Base-by-base conservation (phyloP, 2,113 vertebrate genomes). In the Thinocorus orbignyianus region DNA sequence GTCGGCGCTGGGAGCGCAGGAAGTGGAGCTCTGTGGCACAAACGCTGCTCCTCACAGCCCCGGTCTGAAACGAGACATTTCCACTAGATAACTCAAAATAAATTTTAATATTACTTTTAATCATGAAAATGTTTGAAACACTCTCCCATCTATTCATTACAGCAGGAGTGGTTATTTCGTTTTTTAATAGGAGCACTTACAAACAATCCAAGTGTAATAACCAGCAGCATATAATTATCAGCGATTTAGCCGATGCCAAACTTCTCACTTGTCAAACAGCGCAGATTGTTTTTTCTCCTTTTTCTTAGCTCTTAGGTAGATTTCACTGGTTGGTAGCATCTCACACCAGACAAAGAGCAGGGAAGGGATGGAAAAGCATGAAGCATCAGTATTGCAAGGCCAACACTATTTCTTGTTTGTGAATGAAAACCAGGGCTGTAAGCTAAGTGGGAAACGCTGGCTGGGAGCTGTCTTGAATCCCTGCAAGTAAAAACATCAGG, bases 171-270 rank as follows among this genome's bases (percentile, higher is more conserved):
- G 81, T 94, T 97, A 95, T 97, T 98, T 97, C 85, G 37, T 93
- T 97, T 97, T 92, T 95, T 95, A 97, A 96, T 82, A 92, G 92
- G 95, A 96, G 91, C 95, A 96, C 97, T 98, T 97, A 92, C 89
- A 98, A 98, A 97, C 91, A 97, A 97, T 96, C 94, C 96, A 97
- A 97, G 88, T 95, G 93, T 97, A 98, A 97, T 97, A 98, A 97
- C 96, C 95, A 94, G 95, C 94, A 97, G 96, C 93, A 97, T 92
- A 97, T 97, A 97, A 98, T 97, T 97, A 96, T 95, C 74, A 92
- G 91, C 95, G 96, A 97, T 97, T 97, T 96, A 98, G 90, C 81
- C 20, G 46, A 82, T 92, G 94, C 84, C 83, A 93, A 97, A 98
- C 97, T 97, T 97, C 95, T 97, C 85, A 96, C 95, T 96, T 97